Percentiles rank a stretch among this genome's conserved stretches.
Conservation (phyloP, 2,797 vertebrate species). For the Channallabes apus region DNA sequence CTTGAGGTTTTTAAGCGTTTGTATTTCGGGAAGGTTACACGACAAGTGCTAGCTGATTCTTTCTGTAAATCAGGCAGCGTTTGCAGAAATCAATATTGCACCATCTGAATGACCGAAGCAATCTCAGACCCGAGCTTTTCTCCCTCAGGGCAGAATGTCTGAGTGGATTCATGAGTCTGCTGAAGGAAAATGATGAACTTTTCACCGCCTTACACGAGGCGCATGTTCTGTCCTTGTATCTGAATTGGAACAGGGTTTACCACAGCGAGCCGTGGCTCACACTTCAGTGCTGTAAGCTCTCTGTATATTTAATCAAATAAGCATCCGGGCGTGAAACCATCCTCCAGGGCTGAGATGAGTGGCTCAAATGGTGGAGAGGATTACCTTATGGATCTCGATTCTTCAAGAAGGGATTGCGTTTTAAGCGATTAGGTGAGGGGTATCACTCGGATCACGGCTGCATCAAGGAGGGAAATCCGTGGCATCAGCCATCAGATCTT, state of each 20-base stretch:
- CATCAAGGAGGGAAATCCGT: neutral
- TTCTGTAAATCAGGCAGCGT: slow-evolving; percentile 37
- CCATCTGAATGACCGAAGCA: neutral
- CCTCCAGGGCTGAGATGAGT: slow-evolving; percentile 49
- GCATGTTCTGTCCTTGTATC: slow-evolving; percentile 54
- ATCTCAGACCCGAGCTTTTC: slow-evolving; percentile 7
- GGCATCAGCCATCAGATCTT: neutral
- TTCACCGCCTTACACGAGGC: slow-evolving; percentile 23
- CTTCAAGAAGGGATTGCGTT: slow-evolving; percentile 41
- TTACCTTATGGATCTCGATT: slow-evolving; percentile 47
- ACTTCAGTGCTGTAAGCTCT: slow-evolving; percentile 51
- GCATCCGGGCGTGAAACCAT: slow-evolving; percentile 50
- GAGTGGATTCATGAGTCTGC: slow-evolving; percentile 5
- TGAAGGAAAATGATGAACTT: slow-evolving; percentile 44
- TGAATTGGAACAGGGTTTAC: slow-evolving; percentile 49
- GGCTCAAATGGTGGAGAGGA: slow-evolving; percentile 50
- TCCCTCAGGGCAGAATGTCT: slow-evolving; percentile 22
- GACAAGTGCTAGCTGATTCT: neutral
- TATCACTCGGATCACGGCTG: slow-evolving; percentile 25
- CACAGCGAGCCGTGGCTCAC: slow-evolving; percentile 43
- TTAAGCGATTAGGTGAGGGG: slow-evolving; percentile 39
- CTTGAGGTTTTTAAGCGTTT: neutral
- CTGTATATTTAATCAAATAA: slow-evolving; percentile 58
- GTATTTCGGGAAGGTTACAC: slow-evolving; percentile 1
- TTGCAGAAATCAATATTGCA: slow-evolving; percentile 42